Percentiles rank a stretch among this genome's conserved stretches.
These are phyloP conservation scores for Stenodera caucasica DNA, from an alignment of 2,888 invertebrate species.

Conservation along the genomic window DNA sequence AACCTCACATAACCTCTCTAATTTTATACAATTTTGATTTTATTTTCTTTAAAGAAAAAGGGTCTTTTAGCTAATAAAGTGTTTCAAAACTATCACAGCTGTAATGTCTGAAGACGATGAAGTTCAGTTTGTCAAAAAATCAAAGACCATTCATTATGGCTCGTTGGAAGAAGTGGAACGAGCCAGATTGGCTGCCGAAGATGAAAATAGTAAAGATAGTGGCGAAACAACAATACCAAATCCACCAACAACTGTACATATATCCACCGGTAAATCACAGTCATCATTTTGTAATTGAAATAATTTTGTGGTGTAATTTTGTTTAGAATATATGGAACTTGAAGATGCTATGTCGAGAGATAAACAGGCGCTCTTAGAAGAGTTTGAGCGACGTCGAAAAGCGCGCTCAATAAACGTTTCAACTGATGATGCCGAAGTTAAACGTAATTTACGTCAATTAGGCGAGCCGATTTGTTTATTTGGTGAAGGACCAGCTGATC, in stretches of 20 bases:
- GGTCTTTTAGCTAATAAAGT: too few species aligned
- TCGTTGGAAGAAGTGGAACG: slow-evolving; percentile 85
- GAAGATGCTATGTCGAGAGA: slow-evolving; percentile 86
- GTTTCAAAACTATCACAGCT: too few species aligned
- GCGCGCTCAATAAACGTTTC: slow-evolving; percentile 96
- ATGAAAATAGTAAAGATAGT: slow-evolving; percentile 61
- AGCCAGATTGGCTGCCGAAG: slow-evolving; percentile 66
- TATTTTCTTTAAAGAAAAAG: neutral
- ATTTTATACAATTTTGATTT: neutral
- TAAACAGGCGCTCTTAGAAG: slow-evolving; percentile 89
- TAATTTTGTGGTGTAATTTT: neutral
- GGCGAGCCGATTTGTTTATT: slow-evolving; percentile 97
- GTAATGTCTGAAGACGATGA: slow-evolving; percentile 86
- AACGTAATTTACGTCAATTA: slow-evolving; percentile 84
- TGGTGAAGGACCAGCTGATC: slow-evolving; percentile 97
- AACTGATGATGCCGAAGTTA: slow-evolving; percentile 97
- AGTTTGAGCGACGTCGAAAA: slow-evolving; percentile 92
- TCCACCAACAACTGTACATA: slow-evolving; percentile 63
- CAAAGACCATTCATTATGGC: slow-evolving; percentile 83
- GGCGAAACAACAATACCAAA: slow-evolving; percentile 61
- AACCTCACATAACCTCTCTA: neutral
- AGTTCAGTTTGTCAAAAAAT: slow-evolving; percentile 70
- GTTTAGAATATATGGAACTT: slow-evolving; percentile 78
- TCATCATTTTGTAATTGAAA: neutral
- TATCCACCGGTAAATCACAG: slow-evolving; percentile 61